These are phyloP conservation scores for Amblyraja radiata DNA, from an alignment of 2,797 vertebrate genomes.

Conservation along the genomic window DNA sequence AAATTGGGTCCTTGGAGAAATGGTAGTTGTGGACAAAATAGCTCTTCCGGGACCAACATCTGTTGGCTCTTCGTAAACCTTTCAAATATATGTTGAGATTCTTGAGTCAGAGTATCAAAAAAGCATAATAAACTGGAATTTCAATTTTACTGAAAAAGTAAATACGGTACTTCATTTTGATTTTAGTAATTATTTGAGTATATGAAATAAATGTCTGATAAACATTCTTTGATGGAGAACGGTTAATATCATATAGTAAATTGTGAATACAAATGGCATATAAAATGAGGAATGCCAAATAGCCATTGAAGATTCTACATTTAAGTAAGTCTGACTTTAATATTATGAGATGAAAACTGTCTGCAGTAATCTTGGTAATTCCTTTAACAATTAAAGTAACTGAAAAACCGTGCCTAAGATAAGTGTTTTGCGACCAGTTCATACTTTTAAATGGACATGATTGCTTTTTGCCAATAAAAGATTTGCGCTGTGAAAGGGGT, in stretches of 20 bases:
- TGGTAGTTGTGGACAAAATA: neutral
- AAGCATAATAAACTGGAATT: neutral
- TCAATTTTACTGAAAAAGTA: neutral
- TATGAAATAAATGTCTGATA: neutral
- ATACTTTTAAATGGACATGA: too few relatives aligned
- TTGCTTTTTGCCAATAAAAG: too few relatives aligned
- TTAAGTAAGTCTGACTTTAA: too few relatives aligned
- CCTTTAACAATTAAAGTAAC: too few relatives aligned
- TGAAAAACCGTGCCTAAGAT: too few relatives aligned
- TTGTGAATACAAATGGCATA: neutral
- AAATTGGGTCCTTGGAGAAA: too few relatives aligned
- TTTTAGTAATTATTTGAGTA: neutral
- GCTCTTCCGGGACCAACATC: neutral
- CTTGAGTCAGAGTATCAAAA: neutral
- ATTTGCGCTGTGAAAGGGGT: too few relatives aligned
- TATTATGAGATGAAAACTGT: too few relatives aligned
- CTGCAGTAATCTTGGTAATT: too few relatives aligned
- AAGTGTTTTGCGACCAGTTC: too few relatives aligned
- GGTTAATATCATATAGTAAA: neutral
- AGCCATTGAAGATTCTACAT: too few relatives aligned
- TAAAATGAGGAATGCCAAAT: neutral
- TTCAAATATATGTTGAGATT: neutral
- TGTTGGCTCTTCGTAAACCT: neutral
- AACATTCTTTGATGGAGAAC: neutral
- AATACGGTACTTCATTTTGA: neutral